A percentile compares a stretch with the other conserved stretches of the same genome.
phyloP scores from a whole-genome alignment of 2,797 vertebrate species.

The Pyrrhura leucotis region DNA sequence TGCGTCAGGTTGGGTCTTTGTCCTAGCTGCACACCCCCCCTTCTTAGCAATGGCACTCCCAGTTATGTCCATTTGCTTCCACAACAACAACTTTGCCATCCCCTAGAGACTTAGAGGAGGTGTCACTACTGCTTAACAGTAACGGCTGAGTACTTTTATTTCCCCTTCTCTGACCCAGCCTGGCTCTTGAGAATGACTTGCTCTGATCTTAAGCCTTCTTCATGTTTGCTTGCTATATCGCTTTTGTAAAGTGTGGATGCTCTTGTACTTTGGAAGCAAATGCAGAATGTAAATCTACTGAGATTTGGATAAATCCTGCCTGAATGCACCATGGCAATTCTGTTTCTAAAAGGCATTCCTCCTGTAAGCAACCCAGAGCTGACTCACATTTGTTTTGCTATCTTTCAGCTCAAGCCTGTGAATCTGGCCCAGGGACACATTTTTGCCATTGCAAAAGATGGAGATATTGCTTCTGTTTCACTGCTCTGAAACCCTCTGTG shows the following conservation, averaged over 20 bases:
- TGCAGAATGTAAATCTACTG: neutral
- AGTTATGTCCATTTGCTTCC: neutral
- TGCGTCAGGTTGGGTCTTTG: neutral
- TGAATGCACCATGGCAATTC: neutral
- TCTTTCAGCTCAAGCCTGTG: neutral
- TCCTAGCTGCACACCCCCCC: neutral
- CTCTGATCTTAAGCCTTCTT: neutral
- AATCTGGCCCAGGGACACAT: neutral
- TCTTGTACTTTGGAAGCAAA: neutral
- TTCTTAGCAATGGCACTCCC: accelerated
- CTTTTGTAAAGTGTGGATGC: neutral
- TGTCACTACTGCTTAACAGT: neutral
- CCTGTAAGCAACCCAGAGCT: neutral
- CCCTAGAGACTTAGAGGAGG: neutral
- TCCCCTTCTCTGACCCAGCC: neutral
- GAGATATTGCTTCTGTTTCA: neutral
- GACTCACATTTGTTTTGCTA: constrained; percentile 11
- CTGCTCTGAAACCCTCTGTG: constrained; percentile 23
- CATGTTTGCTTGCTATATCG: neutral
- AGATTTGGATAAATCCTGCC: constrained; percentile 20
- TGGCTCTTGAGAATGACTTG: neutral
- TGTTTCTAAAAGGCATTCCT: constrained; percentile 23
- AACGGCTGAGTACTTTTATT: neutral
- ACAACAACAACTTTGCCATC: neutral
- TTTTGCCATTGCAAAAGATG: neutral